A percentile compares a stretch with the other conserved stretches of the same genome.
Conservation (phyloP, 2,113 vertebrate species). For the Columba janthina region DNA sequence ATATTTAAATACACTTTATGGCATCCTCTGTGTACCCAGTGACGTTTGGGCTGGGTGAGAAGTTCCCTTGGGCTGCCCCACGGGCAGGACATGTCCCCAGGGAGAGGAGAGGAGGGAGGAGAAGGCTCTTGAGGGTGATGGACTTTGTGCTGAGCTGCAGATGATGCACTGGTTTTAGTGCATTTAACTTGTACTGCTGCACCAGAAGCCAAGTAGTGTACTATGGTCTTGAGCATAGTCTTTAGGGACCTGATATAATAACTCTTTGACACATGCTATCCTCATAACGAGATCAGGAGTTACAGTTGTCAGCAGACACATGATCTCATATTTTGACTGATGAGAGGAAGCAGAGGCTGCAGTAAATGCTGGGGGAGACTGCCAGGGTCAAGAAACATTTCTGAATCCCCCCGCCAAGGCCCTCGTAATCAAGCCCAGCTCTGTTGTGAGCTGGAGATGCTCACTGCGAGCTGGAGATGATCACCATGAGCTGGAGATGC, state of each 20-base stretch:
- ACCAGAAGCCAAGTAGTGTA: not conserved
- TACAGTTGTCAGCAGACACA: not conserved
- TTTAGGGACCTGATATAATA: not conserved
- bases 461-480: not conserved
- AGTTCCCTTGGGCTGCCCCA: not conserved
- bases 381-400: not conserved
- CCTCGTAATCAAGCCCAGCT: not conserved
- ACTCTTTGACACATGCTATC: accelerated
- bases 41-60: not conserved
- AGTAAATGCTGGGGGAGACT: not conserved
- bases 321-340: not conserved
- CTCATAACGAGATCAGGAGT: not conserved
- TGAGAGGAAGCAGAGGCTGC: not conserved
- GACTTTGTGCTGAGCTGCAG: not conserved
- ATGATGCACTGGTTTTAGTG: not conserved
- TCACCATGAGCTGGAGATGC: not conserved
- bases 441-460: too few species aligned
- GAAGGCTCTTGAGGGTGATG: not conserved
- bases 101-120: not conserved
- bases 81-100: accelerated
- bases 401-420: not conserved
- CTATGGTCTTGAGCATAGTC: not conserved
- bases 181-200: not conserved
- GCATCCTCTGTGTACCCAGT: not conserved
- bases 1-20: not conserved